Evolutionary conservation across 2,113 vertebrate species (phyloP).

Genomic region (Platysteira castanea): DNA sequence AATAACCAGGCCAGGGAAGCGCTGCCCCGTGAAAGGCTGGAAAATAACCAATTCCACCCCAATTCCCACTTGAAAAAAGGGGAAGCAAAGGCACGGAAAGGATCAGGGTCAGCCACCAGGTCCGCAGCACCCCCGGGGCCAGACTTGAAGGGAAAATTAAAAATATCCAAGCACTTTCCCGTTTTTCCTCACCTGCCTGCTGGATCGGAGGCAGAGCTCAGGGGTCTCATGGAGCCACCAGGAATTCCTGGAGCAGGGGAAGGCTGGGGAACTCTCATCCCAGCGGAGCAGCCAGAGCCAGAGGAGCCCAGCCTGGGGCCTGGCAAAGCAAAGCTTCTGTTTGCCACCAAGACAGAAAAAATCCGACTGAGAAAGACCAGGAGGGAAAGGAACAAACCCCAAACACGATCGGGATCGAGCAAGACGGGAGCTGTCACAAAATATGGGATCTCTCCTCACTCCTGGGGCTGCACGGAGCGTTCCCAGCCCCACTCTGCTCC

Average conservation of each 20-base stretch:
- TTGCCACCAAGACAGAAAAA: not conserved
- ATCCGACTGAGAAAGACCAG: not conserved
- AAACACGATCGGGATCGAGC: not conserved
- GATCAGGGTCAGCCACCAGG: rapidly evolving
- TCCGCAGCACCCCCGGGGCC: not conserved
- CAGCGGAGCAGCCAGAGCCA: not conserved
- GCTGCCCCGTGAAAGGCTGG: not conserved
- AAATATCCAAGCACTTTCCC: not conserved
- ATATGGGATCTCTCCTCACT: not conserved
- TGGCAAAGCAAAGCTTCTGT: not conserved
- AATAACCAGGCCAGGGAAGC: not conserved
- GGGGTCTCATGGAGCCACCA: not conserved
- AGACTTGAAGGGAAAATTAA: not conserved
- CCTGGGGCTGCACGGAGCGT: not conserved
- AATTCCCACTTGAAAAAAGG: not conserved
- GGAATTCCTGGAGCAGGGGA: not conserved
- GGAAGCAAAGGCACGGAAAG: not conserved
- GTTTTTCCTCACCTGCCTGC: not conserved
- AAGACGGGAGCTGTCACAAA: not conserved
- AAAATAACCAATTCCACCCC: not conserved
- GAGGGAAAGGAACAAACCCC: not conserved
- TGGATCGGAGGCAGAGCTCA: not conserved
- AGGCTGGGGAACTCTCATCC: not conserved
- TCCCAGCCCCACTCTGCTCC: not conserved
- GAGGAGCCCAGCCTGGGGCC: not conserved